Conservation (phyloP, 2,888 invertebrate species). For the Autographa pulchrina region DNA sequence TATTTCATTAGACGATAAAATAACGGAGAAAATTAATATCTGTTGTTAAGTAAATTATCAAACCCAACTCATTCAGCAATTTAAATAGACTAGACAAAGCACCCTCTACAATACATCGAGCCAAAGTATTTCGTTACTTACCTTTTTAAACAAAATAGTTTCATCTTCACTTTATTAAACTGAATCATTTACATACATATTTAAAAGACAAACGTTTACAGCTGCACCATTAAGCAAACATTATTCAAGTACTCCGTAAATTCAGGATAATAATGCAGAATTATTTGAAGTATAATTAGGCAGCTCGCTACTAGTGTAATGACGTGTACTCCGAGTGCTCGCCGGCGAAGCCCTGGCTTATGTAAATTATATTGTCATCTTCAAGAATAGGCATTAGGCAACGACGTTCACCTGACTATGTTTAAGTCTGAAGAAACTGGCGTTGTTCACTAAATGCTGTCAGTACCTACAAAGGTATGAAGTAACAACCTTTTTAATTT, state of each 20-base stretch:
- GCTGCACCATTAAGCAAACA: constrained; percentile 8
- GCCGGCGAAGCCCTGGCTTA: constrained; percentile 71
- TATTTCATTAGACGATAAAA: too few relatives aligned
- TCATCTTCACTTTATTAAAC: neutral
- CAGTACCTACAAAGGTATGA: too few relatives aligned
- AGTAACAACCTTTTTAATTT: too few relatives aligned
- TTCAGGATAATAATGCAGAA: constrained; percentile 49
- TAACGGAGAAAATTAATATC: too few relatives aligned
- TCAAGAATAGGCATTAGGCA: constrained; percentile 77
- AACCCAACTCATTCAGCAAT: neutral
- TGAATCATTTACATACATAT: neutral
- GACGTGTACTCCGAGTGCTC: constrained; percentile 59
- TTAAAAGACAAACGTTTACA: neutral
- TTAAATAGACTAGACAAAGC: neutral
- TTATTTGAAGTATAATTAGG: constrained; percentile 54
- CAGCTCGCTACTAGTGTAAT: constrained; percentile 35
- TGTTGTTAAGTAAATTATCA: neutral
- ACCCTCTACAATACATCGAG: neutral
- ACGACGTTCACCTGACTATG: constrained; percentile 55
- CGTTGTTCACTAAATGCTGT: neutral
- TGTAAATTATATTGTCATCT: constrained; percentile 82
- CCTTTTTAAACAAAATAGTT: neutral
- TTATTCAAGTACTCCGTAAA: constrained; percentile 26
- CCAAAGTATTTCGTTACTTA: neutral
- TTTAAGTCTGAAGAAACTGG: constrained; percentile 13